A percentile compares a stretch with the other conserved stretches of the same genome.
phyloP scores from a whole-genome alignment of 1,140 invertebrate species.

The Ceratosolen solmsi region DNA sequence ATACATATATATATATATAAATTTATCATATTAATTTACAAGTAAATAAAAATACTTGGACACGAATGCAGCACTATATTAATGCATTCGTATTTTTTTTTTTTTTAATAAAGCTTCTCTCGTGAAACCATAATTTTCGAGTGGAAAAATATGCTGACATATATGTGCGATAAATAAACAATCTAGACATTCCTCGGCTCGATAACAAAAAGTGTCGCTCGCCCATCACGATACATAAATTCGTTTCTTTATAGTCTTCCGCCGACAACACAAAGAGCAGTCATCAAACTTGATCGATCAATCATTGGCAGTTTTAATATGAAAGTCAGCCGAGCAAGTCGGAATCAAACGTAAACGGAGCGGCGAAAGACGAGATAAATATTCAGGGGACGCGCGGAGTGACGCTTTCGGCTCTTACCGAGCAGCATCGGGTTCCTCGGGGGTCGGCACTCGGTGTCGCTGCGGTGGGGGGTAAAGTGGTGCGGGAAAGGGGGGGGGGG shows the following conservation, averaged over 20 bases:
- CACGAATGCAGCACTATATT: no score
- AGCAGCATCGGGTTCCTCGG: constrained; percentile 12
- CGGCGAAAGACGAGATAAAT: constrained; percentile 1
- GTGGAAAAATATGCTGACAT: constrained; percentile 6
- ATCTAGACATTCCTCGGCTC: neutral
- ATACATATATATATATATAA: no score
- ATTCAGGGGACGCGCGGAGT: constrained; percentile 1
- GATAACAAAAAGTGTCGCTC: constrained; percentile 33
- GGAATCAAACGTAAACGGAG: neutral
- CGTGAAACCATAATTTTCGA: neutral
- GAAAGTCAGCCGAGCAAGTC: constrained; percentile 26
- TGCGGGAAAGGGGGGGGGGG: neutral
- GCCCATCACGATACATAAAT: constrained; percentile 33
- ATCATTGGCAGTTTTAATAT: constrained; percentile 34
- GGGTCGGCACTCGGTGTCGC: neutral
- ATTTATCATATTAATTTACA: no score
- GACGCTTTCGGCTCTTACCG: neutral
- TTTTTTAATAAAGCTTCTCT: no score
- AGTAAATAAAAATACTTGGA: no score
- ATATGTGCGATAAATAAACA: constrained; percentile 16
- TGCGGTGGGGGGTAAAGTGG: neutral
- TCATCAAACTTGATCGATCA: constrained; percentile 35
- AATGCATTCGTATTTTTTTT: no score
- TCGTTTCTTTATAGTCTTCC: neutral
- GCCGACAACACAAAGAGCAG: constrained; percentile 14